phyloP scores from a whole-genome alignment of 2,888 invertebrate genomes.

The Dilophus febrilis region DNA sequence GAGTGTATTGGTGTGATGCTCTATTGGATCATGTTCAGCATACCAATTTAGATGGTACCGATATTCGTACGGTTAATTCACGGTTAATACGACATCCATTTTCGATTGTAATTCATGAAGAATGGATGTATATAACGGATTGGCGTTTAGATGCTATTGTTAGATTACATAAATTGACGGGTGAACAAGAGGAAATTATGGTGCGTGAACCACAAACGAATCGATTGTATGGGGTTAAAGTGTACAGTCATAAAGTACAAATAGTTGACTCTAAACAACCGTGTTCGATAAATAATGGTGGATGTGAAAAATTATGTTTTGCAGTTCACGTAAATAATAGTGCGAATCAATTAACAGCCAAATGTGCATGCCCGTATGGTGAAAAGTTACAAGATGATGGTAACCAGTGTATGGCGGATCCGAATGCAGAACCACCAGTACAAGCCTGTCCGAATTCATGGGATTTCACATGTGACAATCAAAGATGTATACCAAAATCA shows the following conservation, averaged over 20 bases:
- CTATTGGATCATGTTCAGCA: slow-evolving; percentile 91
- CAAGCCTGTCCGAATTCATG: slow-evolving; percentile 80
- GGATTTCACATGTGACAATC: slow-evolving; percentile 89
- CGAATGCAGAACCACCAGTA: slow-evolving; percentile 69
- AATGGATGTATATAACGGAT: slow-evolving; percentile 93
- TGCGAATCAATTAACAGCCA: slow-evolving; percentile 36
- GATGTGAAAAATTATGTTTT: slow-evolving; percentile 91
- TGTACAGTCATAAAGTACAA: slow-evolving; percentile 63
- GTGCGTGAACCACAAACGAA: slow-evolving; percentile 81
- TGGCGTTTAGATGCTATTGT: slow-evolving; percentile 93
- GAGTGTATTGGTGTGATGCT: slow-evolving; percentile 96
- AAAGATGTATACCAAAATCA: slow-evolving; percentile 77
- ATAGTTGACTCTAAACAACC: slow-evolving; percentile 56
- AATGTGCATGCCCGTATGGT: slow-evolving; percentile 88
- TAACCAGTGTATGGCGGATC: slow-evolving; percentile 57
- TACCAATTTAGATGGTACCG: slow-evolving; percentile 75
- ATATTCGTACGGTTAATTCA: slow-evolving; percentile 78
- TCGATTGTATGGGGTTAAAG: slow-evolving; percentile 79
- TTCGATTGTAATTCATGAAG: slow-evolving; percentile 75
- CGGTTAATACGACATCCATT: slow-evolving; percentile 76
- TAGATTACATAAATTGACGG: slow-evolving; percentile 72
- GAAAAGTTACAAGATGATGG: slow-evolving; percentile 60
- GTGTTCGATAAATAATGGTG: slow-evolving; percentile 69
- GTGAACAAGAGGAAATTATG: slow-evolving; percentile 71
- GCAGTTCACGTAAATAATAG: slow-evolving; percentile 59